These are phyloP conservation scores for Rutilus rutilus DNA, from an alignment of 2,113 vertebrate species.

Conservation along the genomic window DNA sequence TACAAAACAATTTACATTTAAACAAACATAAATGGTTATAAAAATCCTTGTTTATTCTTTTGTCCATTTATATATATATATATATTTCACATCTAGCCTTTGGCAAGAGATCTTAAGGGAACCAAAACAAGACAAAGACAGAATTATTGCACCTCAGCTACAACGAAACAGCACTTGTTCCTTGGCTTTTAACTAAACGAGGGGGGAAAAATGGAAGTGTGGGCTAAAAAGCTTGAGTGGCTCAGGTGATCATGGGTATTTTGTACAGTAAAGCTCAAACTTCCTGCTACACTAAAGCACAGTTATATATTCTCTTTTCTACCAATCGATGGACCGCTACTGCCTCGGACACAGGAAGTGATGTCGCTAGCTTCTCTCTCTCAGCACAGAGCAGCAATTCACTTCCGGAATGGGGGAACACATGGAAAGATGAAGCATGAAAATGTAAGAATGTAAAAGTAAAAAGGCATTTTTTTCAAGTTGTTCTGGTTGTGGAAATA, in stretches of 20 bases:
- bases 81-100: conserved; percentile 53
- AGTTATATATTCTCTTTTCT: neutral
- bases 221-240: neutral
- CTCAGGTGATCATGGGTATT: conserved; percentile 35
- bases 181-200: conserved; percentile 54
- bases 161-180: conserved; percentile 52
- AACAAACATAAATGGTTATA: conserved; percentile 81
- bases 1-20: conserved; percentile 87
- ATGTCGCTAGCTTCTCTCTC: neutral
- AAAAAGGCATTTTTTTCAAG: conserved; percentile 13
- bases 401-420: neutral
- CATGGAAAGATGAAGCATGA: neutral
- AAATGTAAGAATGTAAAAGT: neutral
- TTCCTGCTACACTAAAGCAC: conserved; percentile 1
- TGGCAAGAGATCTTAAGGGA: conserved; percentile 80
- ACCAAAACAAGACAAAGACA: conserved; percentile 80
- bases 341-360: conserved; percentile 7
- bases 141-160: conserved; percentile 82
- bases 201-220: conserved; percentile 42
- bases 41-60: conserved; percentile 75
- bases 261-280: conserved; percentile 32
- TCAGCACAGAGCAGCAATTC: neutral
- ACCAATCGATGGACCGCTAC: neutral
- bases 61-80: conserved; percentile 30
- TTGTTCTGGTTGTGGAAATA: neutral